Evolutionary conservation across 2,888 invertebrate species (phyloP).

Genomic region (Leptopterna dolabrata): DNA sequence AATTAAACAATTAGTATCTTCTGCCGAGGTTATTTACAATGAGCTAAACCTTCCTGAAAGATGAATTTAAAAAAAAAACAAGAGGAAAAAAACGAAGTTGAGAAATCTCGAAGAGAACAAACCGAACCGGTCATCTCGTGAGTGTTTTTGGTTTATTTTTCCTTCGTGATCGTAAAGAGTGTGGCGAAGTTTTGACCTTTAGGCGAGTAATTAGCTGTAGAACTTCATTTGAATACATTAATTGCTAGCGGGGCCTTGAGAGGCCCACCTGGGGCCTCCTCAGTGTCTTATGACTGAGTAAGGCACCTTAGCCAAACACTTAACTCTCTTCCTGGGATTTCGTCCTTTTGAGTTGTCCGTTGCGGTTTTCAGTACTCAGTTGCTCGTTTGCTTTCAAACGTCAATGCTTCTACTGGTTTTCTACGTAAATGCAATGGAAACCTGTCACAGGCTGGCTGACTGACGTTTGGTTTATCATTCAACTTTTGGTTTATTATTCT

Average conservation of each 20-base stretch:
- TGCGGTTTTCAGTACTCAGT: too few species aligned
- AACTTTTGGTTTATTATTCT: too few species aligned
- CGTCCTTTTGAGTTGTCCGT: background rate
- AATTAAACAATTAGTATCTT: conserved; percentile 57
- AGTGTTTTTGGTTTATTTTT: background rate
- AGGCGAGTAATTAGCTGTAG: conserved; percentile 48
- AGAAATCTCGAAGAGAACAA: conserved; percentile 19
- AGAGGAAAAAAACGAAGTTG: background rate
- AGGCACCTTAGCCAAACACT: background rate
- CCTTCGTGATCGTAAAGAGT: conserved; percentile 44
- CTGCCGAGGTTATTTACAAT: conserved; percentile 52
- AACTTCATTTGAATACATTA: conserved; percentile 54
- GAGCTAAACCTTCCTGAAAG: conserved; percentile 29
- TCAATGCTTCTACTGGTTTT: too few species aligned
- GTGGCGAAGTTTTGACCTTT: conserved; percentile 32
- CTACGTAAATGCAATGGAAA: too few species aligned
- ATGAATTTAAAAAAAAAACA: background rate
- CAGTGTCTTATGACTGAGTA: conserved; percentile 34
- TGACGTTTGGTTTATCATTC: too few species aligned
- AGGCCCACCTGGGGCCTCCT: conserved; percentile 39
- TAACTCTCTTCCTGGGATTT: background rate
- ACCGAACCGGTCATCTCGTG: background rate
- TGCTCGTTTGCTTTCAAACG: too few species aligned
- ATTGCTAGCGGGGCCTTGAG: conserved; percentile 47
- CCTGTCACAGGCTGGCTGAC: too few species aligned